Evolutionary conservation across 2,113 vertebrate species (phyloP).

Genomic region (Cyanoramphus novaezelandiae): DNA sequence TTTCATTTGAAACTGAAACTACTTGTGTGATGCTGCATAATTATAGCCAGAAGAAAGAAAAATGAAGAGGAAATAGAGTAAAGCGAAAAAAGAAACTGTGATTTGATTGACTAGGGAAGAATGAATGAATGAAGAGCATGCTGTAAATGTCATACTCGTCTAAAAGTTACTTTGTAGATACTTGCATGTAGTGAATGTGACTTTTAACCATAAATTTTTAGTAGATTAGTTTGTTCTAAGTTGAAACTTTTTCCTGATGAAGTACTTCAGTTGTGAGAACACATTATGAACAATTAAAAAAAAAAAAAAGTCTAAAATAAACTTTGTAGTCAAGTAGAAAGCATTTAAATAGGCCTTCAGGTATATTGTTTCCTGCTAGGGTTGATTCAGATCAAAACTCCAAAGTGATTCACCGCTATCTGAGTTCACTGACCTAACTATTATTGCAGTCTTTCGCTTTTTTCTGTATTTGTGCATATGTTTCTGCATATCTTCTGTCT

Average conservation of each 20-base stretch:
- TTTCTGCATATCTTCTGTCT: not conserved
- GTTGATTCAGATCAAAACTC: not conserved
- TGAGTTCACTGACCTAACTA: not conserved
- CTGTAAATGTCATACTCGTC: not conserved
- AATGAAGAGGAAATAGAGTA: not conserved
- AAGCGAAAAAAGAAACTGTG: not conserved
- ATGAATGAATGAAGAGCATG: not conserved
- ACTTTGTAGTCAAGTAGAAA: not conserved
- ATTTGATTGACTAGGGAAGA: not conserved
- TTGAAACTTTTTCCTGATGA: not conserved
- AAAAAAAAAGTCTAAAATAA: not conserved
- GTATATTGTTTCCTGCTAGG: not conserved
- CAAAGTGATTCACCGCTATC: not conserved
- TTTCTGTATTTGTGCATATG: not conserved
- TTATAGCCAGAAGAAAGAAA: not conserved
- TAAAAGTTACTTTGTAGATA: not conserved
- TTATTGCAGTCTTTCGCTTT: not conserved
- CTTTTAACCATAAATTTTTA: not conserved
- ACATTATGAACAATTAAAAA: not conserved
- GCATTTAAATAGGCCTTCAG: not conserved
- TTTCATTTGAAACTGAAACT: not conserved
- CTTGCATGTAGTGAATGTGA: not conserved
- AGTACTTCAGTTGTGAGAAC: not conserved
- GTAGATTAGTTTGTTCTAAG: not conserved
- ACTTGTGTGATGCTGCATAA: not conserved